Percentiles rank a stretch among this genome's conserved stretches.
These are phyloP conservation scores for Oreochromis niloticus DNA, from an alignment of 2,113 vertebrate species.

Conservation along the genomic window DNA sequence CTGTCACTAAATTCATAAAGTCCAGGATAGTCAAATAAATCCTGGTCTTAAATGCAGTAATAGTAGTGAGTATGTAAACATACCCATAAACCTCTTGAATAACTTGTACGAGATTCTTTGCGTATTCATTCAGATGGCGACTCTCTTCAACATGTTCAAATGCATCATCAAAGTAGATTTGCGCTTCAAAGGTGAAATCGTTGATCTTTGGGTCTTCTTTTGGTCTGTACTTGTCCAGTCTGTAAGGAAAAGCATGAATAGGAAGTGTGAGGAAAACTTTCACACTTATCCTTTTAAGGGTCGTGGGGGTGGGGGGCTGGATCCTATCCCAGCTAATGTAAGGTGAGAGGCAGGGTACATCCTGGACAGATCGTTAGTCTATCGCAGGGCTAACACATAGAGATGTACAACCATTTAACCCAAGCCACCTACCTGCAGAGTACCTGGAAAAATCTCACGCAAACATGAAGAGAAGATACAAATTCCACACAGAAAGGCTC, in stretches of 20 bases:
- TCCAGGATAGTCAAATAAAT: too few species aligned
- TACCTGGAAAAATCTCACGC: too few species aligned
- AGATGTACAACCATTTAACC: too few species aligned
- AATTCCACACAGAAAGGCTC: too few species aligned
- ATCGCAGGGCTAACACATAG: too few species aligned
- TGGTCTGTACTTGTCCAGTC: constrained; percentile 68
- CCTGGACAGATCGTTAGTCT: too few species aligned
- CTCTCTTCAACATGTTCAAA: constrained; percentile 14
- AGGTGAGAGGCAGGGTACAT: too few species aligned
- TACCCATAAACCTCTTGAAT: constrained; percentile 56
- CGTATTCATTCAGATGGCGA: constrained; percentile 47
- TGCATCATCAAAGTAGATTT: constrained; percentile 63
- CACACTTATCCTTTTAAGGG: too few species aligned
- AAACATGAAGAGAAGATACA: too few species aligned
- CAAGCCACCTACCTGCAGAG: too few species aligned
- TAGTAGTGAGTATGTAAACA: neutral
- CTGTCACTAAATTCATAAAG: neutral
- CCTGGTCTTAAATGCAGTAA: neutral
- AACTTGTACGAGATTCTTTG: constrained; percentile 21
- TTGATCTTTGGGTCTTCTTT: neutral
- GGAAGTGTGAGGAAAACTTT: neutral
- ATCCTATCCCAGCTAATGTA: too few species aligned
- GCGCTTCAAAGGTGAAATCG: constrained; percentile 52
- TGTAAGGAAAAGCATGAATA: neutral
- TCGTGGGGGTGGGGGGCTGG: too few species aligned